phyloP scores from a whole-genome alignment of 2,113 vertebrate species.

The Aegotheles bennettii region DNA sequence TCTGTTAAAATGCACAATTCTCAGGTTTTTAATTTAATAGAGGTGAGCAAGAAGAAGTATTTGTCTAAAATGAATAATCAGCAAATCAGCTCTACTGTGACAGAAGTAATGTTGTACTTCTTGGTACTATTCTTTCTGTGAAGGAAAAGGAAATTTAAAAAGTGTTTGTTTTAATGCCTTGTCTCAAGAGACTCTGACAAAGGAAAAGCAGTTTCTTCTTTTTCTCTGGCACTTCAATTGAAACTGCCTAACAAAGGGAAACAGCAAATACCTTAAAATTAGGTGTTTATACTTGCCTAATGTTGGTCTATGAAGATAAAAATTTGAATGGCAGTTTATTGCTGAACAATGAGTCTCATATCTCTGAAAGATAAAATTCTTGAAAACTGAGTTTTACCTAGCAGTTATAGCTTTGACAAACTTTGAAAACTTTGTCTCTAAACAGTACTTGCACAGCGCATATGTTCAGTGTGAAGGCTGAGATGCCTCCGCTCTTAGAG shows the following conservation, averaged over 20 bases:
- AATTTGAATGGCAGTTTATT: neutral
- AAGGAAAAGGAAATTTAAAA: neutral
- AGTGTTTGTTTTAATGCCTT: neutral
- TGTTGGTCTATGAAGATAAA: neutral
- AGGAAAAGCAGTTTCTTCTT: neutral
- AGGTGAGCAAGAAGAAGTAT: neutral
- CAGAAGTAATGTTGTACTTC: neutral
- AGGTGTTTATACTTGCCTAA: neutral
- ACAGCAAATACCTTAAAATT: neutral
- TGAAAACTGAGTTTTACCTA: neutral
- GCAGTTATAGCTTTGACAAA: neutral
- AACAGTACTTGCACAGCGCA: neutral
- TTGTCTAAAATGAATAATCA: neutral
- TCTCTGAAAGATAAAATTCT: neutral
- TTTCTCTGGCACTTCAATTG: neutral
- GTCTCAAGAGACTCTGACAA: neutral
- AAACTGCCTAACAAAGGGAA: neutral
- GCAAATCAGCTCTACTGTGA: neutral
- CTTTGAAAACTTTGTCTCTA: neutral
- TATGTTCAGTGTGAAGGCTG: neutral
- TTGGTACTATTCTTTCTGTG: neutral
- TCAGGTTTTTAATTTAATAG: neutral
- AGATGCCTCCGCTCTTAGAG: fast-evolving
- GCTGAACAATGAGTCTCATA: neutral
- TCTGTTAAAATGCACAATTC: neutral